Evolutionary conservation across 2,888 invertebrate genomes (phyloP), one percentile per base, ranked within the genome.

Genomic region (Eretmocerus hayati): DNA sequence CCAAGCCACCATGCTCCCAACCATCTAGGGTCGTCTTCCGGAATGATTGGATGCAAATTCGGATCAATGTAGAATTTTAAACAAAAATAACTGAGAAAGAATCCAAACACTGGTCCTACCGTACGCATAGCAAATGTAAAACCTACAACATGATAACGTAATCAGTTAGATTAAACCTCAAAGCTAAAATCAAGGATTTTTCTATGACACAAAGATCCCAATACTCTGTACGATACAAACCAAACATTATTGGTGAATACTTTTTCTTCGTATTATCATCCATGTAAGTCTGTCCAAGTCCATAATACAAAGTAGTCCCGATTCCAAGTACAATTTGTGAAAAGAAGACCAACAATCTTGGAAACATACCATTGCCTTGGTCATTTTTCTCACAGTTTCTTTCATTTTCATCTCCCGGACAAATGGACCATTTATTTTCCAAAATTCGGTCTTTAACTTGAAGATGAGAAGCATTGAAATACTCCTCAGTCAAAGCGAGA

Each of bases 1-100:
- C 82, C 85, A 13, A 85, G 70, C 85, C 85, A 86, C 85, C 85
- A 86, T 9, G 85, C 85, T 16, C 85, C 86, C 35, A 81, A 66
- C 85, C 85, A 86, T 56, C 84, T 72, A 2, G 84, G 83, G 65
- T 81, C 80, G 48, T 75, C 74, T 40, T 73, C 72, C 38, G 74
- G 74, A 26, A 82, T 81, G 6, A 81, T 63, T 1, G 82, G 82
- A 9, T 78, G 80, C 39, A 80, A 72, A 1, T 66, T 70, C 1
- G 81, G 80, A 60, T 80, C 79, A 46, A 83, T 80, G 60, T 79
- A 83, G 2, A 77, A 61, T 56, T 75, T 78, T 5, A 81, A 62
- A 6, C 76, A 75, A 11, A 65, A 65, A 43, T 71, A 75, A 58
- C 79, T 79, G 26, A 82, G 62, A 5, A 78, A 61, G 58, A 81